Percentiles rank a stretch among this genome's conserved stretches.
Evolutionary conservation across 2,888 invertebrate genomes (phyloP).

Genomic region (Cephus sareptanus): DNA sequence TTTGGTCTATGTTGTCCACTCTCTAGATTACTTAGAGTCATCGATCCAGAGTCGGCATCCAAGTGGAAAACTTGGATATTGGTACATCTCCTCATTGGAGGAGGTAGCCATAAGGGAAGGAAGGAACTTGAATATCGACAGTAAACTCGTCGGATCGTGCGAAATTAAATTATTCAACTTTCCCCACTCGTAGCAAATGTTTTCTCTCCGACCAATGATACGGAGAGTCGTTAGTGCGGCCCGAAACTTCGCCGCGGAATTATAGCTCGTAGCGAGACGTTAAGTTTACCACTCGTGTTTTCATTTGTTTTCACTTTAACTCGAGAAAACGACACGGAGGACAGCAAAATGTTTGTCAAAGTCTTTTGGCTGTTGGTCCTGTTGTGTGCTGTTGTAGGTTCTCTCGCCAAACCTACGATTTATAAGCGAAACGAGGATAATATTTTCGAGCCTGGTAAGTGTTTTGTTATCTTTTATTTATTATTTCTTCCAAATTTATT

Average conservation of each 20-base stretch:
- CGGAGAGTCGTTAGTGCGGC: conserved; percentile 25
- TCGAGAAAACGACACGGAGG: not conserved
- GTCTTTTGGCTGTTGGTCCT: conserved; percentile 27
- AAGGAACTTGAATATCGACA: conserved; percentile 23
- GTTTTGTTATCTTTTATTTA: not conserved
- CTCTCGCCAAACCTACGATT: conserved; percentile 52
- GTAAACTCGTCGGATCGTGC: conserved; percentile 30
- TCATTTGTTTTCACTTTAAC: not conserved
- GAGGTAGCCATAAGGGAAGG: too few relatives aligned
- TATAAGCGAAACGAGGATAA: conserved; percentile 59
- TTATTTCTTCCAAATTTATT: not conserved
- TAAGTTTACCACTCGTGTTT: not conserved
- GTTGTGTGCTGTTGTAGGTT: conserved; percentile 35
- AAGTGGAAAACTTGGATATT: conserved; percentile 18
- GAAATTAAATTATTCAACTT: conserved; percentile 43
- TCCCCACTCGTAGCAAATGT: conserved; percentile 45
- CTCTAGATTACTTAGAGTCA: not conserved
- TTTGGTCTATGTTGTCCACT: not conserved
- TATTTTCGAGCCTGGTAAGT: conserved; percentile 57
- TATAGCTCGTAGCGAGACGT: not conserved
- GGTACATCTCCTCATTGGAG: too few relatives aligned
- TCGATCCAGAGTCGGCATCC: conserved; percentile 5
- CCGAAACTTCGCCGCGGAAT: conserved; percentile 29
- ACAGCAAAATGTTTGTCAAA: conserved; percentile 24
- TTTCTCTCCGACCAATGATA: conserved; percentile 30